Conservation (phyloP, 2,797 vertebrate genomes). For the Anomalospiza imberbis region DNA sequence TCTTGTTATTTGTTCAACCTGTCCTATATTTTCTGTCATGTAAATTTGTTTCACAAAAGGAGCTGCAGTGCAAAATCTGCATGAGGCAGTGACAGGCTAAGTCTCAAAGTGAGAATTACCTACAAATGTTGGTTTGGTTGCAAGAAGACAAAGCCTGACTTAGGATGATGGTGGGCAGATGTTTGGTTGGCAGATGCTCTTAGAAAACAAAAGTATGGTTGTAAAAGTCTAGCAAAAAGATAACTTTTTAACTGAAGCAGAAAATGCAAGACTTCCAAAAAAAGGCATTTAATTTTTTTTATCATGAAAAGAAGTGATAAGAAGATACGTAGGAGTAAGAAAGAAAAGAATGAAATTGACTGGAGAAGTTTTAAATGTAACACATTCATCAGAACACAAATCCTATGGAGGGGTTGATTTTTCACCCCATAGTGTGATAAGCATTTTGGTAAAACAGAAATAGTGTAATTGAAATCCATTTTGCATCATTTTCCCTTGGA, state of each 20-base stretch:
- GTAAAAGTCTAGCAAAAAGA: neutral
- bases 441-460: conserved; percentile 42
- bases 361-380: neutral
- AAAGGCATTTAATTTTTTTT: neutral
- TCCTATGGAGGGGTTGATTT: neutral
- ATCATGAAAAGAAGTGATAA: neutral
- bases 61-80: neutral
- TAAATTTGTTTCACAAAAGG: neutral
- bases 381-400: conserved; percentile 5
- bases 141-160: neutral
- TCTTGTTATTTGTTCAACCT: neutral
- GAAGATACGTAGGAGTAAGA: neutral
- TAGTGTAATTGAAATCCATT: conserved; percentile 63
- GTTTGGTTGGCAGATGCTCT: neutral
- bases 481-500: conserved; percentile 54
- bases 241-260: neutral
- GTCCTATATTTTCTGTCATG: neutral
- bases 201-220: neutral
- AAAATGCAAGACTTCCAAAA: neutral
- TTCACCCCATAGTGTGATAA: conserved; percentile 1
- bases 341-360: neutral
- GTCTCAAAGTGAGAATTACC: neutral
- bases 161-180: neutral
- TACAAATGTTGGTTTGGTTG: neutral
- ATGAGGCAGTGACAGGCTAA: neutral